Conservation (phyloP, 2,113 vertebrate species). For the Trogon surrucura region DNA sequence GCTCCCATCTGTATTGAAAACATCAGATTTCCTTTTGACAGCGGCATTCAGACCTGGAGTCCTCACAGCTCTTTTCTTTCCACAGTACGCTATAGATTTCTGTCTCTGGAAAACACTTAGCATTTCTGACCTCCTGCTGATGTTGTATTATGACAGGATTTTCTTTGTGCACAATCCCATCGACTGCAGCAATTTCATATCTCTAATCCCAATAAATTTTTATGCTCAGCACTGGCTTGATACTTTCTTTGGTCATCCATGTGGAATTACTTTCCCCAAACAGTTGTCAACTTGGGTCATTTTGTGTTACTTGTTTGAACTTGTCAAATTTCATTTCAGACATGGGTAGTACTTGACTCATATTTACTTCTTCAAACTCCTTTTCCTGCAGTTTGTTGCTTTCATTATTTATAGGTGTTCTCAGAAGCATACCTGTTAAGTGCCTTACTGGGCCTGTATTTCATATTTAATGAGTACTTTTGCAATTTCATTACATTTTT, state of each 20-base stretch:
- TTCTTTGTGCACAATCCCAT: constrained; percentile 15
- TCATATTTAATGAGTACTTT: constrained; percentile 69
- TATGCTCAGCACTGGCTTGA: constrained; percentile 14
- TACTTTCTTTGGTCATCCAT: constrained; percentile 56
- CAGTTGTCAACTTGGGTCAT: constrained; percentile 59
- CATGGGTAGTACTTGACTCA: constrained; percentile 52
- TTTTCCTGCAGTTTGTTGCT: constrained; percentile 62
- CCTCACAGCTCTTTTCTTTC: not conserved
- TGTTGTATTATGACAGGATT: not conserved
- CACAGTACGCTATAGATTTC: not conserved
- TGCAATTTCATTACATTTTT: constrained; percentile 69
- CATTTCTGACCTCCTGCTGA: not conserved
- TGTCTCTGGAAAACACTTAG: not conserved
- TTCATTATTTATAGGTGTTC: constrained; percentile 70
- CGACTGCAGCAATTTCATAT: constrained; percentile 9
- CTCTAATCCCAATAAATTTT: constrained; percentile 40
- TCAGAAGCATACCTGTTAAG: constrained; percentile 55
- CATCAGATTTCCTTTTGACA: not conserved
- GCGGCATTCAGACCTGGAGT: not conserved
- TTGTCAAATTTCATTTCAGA: constrained; percentile 64
- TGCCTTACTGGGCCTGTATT: constrained; percentile 65
- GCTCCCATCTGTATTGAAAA: not conserved
- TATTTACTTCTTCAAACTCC: constrained; percentile 66
- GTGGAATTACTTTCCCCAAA: constrained; percentile 59
- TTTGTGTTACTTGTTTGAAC: constrained; percentile 69